These are phyloP conservation scores for Xyrauchen texanus DNA, from an alignment of 2,113 vertebrate genomes.

Conservation along the genomic window DNA sequence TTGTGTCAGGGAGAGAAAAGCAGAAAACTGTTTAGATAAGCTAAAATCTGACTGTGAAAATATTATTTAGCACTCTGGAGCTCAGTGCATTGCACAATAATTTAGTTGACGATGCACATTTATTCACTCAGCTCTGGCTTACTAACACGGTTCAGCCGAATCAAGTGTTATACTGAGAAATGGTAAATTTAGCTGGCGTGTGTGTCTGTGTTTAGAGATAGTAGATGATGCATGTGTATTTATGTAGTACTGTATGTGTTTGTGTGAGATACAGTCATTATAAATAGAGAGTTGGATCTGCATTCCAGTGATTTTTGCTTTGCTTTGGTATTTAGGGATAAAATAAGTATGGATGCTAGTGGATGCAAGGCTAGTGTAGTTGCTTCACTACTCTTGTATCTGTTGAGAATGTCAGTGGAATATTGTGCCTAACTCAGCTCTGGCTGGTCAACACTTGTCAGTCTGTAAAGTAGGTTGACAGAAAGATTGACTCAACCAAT, in stretches of 20 bases:
- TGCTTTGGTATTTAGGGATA: not conserved
- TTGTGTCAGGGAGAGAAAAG: too few relatives aligned
- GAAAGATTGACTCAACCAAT: too few relatives aligned
- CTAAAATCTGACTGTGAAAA: not conserved
- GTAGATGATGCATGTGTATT: slow-evolving; percentile 5
- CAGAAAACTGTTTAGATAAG: not conserved
- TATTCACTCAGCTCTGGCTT: slow-evolving; percentile 3
- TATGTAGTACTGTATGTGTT: not conserved
- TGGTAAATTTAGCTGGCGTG: slow-evolving; percentile 10
- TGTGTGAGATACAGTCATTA: not conserved
- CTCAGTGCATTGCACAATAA: not conserved
- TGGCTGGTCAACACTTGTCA: too few relatives aligned
- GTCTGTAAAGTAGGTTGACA: too few relatives aligned
- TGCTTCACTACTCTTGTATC: too few relatives aligned
- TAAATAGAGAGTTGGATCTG: not conserved
- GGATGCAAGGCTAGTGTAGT: too few relatives aligned
- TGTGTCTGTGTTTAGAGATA: slow-evolving; percentile 12
- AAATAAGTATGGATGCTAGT: not conserved
- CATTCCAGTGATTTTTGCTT: not conserved
- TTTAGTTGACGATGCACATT: slow-evolving; percentile 8
- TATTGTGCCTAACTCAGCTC: too few relatives aligned
- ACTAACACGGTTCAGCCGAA: slow-evolving; percentile 16
- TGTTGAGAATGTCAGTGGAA: too few relatives aligned
- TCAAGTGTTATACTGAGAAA: slow-evolving; percentile 3
- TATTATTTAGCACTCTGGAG: not conserved